phyloP scores from a whole-genome alignment of 2,888 invertebrate genomes.

The Dysmachus trigonus region DNA sequence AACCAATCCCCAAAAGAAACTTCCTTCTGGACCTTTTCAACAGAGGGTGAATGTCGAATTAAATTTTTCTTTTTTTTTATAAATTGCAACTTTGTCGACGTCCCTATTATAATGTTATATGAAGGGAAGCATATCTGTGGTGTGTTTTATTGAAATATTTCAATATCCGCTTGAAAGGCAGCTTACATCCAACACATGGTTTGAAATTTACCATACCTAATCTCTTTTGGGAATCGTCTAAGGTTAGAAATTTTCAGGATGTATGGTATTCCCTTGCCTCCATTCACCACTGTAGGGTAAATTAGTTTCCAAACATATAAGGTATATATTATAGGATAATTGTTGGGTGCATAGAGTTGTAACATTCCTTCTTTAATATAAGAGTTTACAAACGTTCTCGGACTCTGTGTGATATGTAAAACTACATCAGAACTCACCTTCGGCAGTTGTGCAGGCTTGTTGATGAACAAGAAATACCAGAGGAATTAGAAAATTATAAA shows the following conservation, averaged over 20 bases:
- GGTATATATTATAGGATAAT: no score
- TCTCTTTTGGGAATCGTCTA: not conserved
- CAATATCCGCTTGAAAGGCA: not conserved
- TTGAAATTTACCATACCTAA: not conserved
- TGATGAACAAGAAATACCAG: slow-evolving; percentile 40
- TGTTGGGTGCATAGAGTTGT: not conserved
- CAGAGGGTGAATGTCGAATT: not conserved
- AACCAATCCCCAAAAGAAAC: not conserved
- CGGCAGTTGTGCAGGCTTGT: slow-evolving; percentile 20
- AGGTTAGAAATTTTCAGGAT: not conserved
- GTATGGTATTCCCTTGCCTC: not conserved
- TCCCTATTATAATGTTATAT: no score
- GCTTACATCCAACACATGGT: not conserved
- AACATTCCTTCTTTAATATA: not conserved
- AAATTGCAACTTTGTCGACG: not conserved
- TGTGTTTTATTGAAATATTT: not conserved
- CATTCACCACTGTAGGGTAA: not conserved
- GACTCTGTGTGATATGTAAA: not conserved
- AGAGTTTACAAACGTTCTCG: not conserved
- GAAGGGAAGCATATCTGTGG: not conserved
- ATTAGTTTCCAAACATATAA: not conserved
- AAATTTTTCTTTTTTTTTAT: not conserved
- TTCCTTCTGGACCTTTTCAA: not conserved
- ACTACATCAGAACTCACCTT: slow-evolving; percentile 40
- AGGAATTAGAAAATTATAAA: slow-evolving; percentile 54